phyloP scores from a whole-genome alignment of 2,888 invertebrate species.

The Prostheceraeus crozeri region DNA sequence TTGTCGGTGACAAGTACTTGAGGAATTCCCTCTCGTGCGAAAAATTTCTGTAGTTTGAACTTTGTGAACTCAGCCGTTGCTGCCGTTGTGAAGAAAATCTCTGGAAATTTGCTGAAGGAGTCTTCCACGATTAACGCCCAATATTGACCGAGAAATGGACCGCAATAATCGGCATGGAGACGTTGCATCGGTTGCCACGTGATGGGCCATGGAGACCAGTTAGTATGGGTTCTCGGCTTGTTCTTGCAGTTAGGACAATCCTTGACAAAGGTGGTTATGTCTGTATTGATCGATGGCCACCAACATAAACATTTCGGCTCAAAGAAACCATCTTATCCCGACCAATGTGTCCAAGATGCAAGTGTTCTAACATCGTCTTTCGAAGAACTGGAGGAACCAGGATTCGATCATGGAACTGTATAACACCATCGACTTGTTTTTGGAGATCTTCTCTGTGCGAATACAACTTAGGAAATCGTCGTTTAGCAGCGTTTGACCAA shows the following conservation, averaged over 20 bases:
- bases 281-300: slow-evolving; percentile 13
- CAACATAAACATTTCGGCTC: neutral
- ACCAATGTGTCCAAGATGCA: slow-evolving; percentile 3
- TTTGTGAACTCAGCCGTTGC: slow-evolving; percentile 1
- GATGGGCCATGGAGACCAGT: slow-evolving; percentile 10
- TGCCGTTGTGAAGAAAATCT: slow-evolving; percentile 11
- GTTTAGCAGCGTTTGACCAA: slow-evolving; percentile 27
- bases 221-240: slow-evolving; percentile 13
- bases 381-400: too few relatives aligned
- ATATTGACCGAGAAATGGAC: neutral
- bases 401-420: too few relatives aligned
- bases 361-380: neutral
- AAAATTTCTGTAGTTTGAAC: slow-evolving; percentile 1
- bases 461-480: slow-evolving; percentile 22
- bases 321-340: slow-evolving; percentile 7
- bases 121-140: slow-evolving; percentile 16
- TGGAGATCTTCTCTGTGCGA: too few relatives aligned
- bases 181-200: slow-evolving; percentile 19
- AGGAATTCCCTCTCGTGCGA: neutral
- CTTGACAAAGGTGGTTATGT: slow-evolving; percentile 10
- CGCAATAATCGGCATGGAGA: neutral
- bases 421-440: too few relatives aligned
- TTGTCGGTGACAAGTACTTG: slow-evolving; percentile 1
- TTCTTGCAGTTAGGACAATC: neutral
- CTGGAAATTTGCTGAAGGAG: slow-evolving; percentile 4